Conservation (phyloP, 2,797 vertebrate species). For the Oceanodroma leucorhoa region DNA sequence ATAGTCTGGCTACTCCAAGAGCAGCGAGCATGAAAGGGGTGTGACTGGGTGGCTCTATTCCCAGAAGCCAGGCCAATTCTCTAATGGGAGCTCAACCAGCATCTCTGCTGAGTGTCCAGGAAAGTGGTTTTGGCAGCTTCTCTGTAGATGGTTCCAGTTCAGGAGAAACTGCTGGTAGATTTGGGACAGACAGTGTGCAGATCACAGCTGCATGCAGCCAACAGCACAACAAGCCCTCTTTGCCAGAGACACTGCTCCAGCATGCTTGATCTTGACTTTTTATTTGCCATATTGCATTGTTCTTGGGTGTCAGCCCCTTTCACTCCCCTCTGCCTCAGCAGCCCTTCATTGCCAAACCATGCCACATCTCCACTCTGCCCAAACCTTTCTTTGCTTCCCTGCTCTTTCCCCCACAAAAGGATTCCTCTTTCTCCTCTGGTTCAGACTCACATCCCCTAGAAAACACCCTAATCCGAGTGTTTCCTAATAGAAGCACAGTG, state of each 20-base stretch:
- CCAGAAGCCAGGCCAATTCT: constrained; percentile 34
- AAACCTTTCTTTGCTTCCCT: neutral
- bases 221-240: neutral
- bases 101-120: constrained; percentile 2
- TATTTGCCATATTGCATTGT: neutral
- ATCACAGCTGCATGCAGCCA: neutral
- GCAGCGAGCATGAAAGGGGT: constrained; percentile 17
- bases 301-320: neutral
- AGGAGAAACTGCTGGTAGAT: constrained; percentile 28
- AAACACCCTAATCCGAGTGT: neutral
- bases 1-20: neutral
- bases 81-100: constrained; percentile 5
- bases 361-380: neutral
- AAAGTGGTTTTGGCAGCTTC: constrained; percentile 20
- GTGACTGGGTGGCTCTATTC: neutral
- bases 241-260: neutral
- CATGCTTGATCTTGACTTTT: constrained; percentile 11
- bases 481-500: neutral
- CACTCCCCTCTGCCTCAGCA: neutral
- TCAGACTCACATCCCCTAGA: neutral
- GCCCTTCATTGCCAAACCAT: neutral
- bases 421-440: neutral
- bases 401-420: neutral
- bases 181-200: neutral
- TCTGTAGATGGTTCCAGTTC: neutral